Conservation (phyloP, 2,888 invertebrate genomes). For the Dicroscelio sp. region DNA sequence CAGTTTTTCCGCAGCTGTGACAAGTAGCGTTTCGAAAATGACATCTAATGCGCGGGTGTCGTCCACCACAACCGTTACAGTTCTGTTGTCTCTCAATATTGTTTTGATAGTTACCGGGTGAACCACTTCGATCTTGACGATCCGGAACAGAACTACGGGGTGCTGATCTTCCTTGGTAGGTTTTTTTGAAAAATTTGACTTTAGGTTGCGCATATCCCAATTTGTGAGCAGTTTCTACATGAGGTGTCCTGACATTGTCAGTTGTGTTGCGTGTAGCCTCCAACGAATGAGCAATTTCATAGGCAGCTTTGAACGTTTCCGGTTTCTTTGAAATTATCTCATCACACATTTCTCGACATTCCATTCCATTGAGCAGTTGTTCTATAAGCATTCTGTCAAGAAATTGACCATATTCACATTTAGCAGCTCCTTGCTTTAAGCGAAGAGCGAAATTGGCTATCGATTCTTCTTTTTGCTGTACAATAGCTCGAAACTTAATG, state of each 20-base stretch:
- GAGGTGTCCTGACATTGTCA: constrained; percentile 2
- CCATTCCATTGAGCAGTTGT: constrained; percentile 48
- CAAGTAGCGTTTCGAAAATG: neutral
- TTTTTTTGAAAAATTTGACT: neutral
- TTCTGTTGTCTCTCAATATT: neutral
- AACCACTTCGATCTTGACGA: no score
- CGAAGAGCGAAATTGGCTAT: constrained; percentile 58
- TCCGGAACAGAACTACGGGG: no score
- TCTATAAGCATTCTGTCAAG: constrained; percentile 65
- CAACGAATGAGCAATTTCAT: constrained; percentile 51
- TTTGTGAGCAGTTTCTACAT: neutral
- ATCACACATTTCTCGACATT: constrained; percentile 51
- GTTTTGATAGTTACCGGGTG: no score
- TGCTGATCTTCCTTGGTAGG: no score
- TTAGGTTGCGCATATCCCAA: neutral
- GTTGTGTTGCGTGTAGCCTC: constrained; percentile 42
- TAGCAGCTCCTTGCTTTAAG: constrained; percentile 46
- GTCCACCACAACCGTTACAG: neutral
- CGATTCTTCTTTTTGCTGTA: constrained; percentile 22
- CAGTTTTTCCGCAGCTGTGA: neutral
- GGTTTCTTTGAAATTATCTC: constrained; percentile 58
- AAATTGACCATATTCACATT: constrained; percentile 60
- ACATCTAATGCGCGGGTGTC: neutral
- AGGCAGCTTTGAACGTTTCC: constrained; percentile 36
- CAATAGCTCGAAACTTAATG: constrained; percentile 48